These are phyloP conservation scores for Kuschelorhynchus macadamiae DNA, from an alignment of 2,888 invertebrate genomes.

Conservation along the genomic window DNA sequence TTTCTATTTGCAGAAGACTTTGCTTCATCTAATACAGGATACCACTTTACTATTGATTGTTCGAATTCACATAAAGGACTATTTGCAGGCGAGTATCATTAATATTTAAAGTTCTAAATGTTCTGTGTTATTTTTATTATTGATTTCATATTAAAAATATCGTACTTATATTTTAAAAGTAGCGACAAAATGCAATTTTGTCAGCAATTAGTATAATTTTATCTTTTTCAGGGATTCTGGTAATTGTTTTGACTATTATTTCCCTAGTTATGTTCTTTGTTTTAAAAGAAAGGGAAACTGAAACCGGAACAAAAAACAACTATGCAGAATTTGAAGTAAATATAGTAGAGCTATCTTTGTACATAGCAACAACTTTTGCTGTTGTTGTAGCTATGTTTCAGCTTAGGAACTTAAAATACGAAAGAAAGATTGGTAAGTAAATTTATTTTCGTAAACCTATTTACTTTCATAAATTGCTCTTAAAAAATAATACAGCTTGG, in stretches of 20 bases:
- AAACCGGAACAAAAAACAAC: slow-evolving; percentile 58
- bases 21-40: slow-evolving; percentile 25
- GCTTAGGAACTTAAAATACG: slow-evolving; percentile 87
- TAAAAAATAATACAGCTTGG: too few species aligned
- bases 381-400: slow-evolving; percentile 91
- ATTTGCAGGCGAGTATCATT: slow-evolving; percentile 72
- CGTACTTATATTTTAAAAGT: too few species aligned
- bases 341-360: slow-evolving; percentile 88
- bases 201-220: too few species aligned
- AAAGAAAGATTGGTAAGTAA: slow-evolving; percentile 70
- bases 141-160: too few species aligned
- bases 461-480: neutral
- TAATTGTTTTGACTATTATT: slow-evolving; percentile 88
- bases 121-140: too few species aligned
- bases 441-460: neutral
- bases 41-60: slow-evolving; percentile 89
- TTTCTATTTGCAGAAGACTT: slow-evolving; percentile 29
- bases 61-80: slow-evolving; percentile 92
- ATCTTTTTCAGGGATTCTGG: slow-evolving; percentile 51
- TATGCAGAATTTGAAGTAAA: slow-evolving; percentile 91
- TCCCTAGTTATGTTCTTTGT: slow-evolving; percentile 71
- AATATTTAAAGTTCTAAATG: too few species aligned
- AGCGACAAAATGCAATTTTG: too few species aligned
- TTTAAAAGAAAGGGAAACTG: slow-evolving; percentile 51
- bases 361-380: slow-evolving; percentile 88